A percentile compares a stretch with the other conserved stretches of the same genome.
Evolutionary conservation across 2,797 vertebrate genomes (phyloP).

Genomic region (Malacoraja senta): DNA sequence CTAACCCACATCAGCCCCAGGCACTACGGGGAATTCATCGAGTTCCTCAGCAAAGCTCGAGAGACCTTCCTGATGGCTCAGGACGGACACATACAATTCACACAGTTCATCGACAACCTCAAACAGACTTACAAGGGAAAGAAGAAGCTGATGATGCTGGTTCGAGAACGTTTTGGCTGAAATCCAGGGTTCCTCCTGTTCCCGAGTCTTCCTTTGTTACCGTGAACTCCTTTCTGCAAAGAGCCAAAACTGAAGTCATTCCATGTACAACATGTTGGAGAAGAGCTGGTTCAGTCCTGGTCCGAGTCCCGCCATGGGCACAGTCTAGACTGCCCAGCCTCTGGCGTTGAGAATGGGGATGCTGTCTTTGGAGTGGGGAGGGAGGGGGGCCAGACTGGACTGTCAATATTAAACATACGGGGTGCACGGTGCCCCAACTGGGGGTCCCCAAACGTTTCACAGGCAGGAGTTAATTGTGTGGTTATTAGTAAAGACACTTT

Average conservation of each 20-base stretch:
- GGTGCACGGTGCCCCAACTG: neutral
- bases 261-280: neutral
- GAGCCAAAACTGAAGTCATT: neutral
- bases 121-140: constrained; percentile 61
- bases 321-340: neutral
- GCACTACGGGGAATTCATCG: constrained; percentile 38
- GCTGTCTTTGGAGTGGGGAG: too few relatives aligned
- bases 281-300: neutral
- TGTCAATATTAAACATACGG: neutral
- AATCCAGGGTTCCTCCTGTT: neutral
- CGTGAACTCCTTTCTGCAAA: neutral
- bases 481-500: neutral
- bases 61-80: constrained; percentile 58
- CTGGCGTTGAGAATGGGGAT: neutral
- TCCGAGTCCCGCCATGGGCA: neutral
- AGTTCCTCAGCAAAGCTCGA: constrained; percentile 53
- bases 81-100: constrained; percentile 54
- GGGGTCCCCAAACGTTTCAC: neutral
- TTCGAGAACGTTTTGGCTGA: constrained; percentile 58
- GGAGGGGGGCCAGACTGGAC: neutral
- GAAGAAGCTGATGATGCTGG: constrained; percentile 58
- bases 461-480: neutral
- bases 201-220: constrained; percentile 5
- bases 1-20: constrained; percentile 38
- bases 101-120: constrained; percentile 55